Evolutionary conservation across 1,140 invertebrate genomes (phyloP).

Genomic region (Fopius arisanus): DNA sequence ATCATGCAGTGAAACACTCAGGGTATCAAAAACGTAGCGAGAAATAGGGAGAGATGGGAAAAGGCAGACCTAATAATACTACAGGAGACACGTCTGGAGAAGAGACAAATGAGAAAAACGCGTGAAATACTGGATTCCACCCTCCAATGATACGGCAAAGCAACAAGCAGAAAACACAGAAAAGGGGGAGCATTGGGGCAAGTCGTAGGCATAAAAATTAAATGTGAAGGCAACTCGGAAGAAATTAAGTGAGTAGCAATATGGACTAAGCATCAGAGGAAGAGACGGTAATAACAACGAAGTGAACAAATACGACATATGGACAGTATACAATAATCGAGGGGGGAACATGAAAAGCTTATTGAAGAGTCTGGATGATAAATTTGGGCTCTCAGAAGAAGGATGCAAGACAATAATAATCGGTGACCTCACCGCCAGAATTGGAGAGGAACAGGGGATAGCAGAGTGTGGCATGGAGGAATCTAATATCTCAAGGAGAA

Average conservation of each 20-base stretch:
- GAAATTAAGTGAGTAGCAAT: neutral
- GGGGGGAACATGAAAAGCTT: constrained; percentile 8
- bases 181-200: constrained; percentile 32
- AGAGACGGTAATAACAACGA: neutral
- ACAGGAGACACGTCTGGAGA: no score
- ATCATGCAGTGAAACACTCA: no score
- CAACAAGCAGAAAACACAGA: constrained; percentile 25
- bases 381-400: constrained; percentile 12
- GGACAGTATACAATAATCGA: constrained; percentile 25
- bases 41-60: no score
- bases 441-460: constrained; percentile 13
- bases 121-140: constrained; percentile 2
- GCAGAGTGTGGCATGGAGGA: neutral
- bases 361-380: constrained; percentile 6
- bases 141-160: constrained; percentile 25
- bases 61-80: no score
- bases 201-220: constrained; percentile 33
- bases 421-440: constrained; percentile 34
- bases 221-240: neutral
- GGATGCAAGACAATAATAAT: constrained; percentile 13
- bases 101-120: no score
- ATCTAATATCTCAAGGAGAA: constrained; percentile 10
- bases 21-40: no score
- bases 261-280: constrained; percentile 13
- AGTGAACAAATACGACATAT: neutral